Evolutionary conservation across 1,140 invertebrate genomes (phyloP), one percentile per base, ranked within the genome.

Genomic region (Prorops nasuta): DNA sequence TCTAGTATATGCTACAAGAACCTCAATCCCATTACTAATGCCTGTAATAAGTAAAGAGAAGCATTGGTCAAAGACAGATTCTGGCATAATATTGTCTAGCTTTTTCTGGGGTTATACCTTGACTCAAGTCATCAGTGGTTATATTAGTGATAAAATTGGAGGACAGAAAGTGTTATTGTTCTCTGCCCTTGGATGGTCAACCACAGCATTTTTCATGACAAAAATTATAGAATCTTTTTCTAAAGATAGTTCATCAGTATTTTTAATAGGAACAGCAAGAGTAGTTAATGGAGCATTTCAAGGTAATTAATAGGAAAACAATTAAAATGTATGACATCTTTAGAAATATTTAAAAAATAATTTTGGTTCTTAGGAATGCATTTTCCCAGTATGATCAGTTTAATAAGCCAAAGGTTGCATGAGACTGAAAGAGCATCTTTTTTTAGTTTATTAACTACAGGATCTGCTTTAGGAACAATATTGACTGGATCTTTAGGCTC

Each of bases 21-120:
- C 86, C 19, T 83, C 85, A 10, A 81, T 88, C 67, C 87, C 87
- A 12, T 67, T 89, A 41, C 76, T 85, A 51, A 79, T 86, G 36
- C 83, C 86, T 10, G 73, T 83, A 6, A 80, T 88, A 51, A 81
- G 84, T 21, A 77, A 84, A 54, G 84, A 87, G 51, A 80, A 83
- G 64, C 78, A 80, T 32, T 89, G 86, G 86, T 85, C 81, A 57
- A 89, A 88, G 74, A 83, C 84, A 20, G 81, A 88, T 56, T 84
- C 85, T 14, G 87, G 87, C 2, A 83, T 83, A 2, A 83, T 89
- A 36, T 62, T 90, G 8, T 88, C 86, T 3, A 84, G 84, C 20
- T 90, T 90, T 63, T 90, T 90, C 62, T 90, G 87, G 86, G 87
- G 87, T 40, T 90, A 90, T 56, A 86, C 84, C 0, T 64, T 88